Conservation (phyloP, 2,113 vertebrate genomes). For the Macaca mulatta region DNA sequence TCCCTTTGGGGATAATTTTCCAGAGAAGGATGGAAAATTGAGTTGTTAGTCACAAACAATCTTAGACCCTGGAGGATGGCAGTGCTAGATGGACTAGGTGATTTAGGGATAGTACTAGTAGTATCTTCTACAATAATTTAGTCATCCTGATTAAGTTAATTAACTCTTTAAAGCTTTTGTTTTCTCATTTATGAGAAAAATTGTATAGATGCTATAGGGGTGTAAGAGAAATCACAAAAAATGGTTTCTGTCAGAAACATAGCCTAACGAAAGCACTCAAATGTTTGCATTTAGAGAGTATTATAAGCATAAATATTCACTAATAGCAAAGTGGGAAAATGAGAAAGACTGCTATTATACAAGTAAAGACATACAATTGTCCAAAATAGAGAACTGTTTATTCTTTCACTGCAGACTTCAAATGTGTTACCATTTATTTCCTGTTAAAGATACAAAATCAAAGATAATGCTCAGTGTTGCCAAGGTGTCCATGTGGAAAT, state of each 20-base stretch:
- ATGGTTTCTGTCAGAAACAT: background rate
- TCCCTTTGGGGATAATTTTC: background rate
- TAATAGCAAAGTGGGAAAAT: background rate
- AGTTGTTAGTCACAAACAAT: background rate
- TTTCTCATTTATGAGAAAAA: background rate
- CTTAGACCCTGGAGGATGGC: background rate
- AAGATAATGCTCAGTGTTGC: background rate
- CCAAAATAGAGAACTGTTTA: background rate
- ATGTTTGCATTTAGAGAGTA: background rate
- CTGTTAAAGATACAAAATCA: background rate
- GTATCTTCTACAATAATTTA: background rate
- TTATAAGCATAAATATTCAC: background rate
- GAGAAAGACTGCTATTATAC: background rate
- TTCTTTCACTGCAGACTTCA: background rate
- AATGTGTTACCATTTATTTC: background rate
- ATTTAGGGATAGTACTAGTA: background rate
- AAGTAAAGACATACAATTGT: background rate
- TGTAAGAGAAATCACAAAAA: background rate
- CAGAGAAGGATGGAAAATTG: background rate
- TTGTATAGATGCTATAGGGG: background rate
- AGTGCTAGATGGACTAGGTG: background rate
- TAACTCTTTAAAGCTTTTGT: background rate
- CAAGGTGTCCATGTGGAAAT: background rate
- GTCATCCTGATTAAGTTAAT: background rate
- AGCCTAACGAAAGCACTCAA: background rate